Evolutionary conservation across 2,797 vertebrate genomes (phyloP).

Genomic region (Oophaga sylvatica): DNA sequence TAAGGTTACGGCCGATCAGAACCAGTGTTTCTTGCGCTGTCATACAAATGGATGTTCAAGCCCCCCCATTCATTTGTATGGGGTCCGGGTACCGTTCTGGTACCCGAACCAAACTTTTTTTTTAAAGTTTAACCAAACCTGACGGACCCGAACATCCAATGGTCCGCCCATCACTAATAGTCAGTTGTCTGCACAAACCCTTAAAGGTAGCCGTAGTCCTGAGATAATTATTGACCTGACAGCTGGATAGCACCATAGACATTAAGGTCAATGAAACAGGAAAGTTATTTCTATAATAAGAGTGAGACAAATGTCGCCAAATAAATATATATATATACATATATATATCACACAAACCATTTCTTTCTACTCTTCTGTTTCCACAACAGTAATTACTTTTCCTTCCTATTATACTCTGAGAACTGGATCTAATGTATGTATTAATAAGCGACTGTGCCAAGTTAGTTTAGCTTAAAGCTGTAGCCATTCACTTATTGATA

Average conservation of each 20-base stretch:
- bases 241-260: not conserved
- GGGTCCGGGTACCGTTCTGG: too few species aligned
- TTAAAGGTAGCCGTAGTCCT: not conserved
- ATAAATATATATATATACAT: not conserved
- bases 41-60: too few species aligned
- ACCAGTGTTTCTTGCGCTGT: too few species aligned
- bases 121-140: too few species aligned
- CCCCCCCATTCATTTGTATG: too few species aligned
- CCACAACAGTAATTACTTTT: not conserved
- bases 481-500: conserved; percentile 11
- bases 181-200: too few species aligned
- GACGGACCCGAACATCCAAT: too few species aligned
- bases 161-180: too few species aligned
- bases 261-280: not conserved
- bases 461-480: conserved; percentile 12
- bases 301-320: not conserved
- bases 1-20: too few species aligned
- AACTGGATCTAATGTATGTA: not conserved
- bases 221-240: not conserved
- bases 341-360: too few species aligned
- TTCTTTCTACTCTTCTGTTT: not conserved
- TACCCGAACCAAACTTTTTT: too few species aligned
- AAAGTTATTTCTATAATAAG: not conserved
- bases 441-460: not conserved
- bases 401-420: not conserved